Evolutionary conservation across 2,888 invertebrate genomes (phyloP).

Genomic region (Drosophila setosimentum): DNA sequence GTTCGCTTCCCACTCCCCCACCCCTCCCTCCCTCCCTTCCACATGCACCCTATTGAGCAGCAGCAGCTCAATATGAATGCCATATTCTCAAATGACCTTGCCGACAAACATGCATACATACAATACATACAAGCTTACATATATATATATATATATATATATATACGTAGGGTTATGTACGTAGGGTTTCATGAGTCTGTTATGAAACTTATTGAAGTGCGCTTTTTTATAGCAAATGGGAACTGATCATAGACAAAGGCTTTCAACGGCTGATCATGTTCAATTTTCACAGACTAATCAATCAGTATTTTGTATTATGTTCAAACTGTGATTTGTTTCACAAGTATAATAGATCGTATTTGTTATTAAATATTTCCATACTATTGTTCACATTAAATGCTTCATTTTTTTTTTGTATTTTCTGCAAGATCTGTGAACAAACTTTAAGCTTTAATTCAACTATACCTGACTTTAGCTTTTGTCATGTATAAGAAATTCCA

Average conservation of each 20-base stretch:
- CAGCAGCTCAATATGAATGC: conserved; percentile 40
- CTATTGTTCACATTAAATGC: neutral
- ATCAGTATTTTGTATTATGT: neutral
- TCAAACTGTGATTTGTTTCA: neutral
- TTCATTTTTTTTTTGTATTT: neutral
- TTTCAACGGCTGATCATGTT: conserved; percentile 1
- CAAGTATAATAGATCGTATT: neutral
- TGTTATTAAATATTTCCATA: neutral
- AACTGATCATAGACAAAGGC: conserved; percentile 15
- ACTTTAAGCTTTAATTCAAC: neutral
- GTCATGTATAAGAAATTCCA: conserved; percentile 27
- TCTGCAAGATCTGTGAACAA: neutral
- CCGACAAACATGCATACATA: conserved; percentile 7
- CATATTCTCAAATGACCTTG: conserved; percentile 49
- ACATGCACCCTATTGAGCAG: neutral
- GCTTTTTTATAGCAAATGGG: conserved; percentile 14
- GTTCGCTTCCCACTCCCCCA: neutral
- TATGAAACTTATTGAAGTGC: conserved; percentile 31
- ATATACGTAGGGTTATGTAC: conserved; percentile 15
- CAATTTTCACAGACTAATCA: neutral
- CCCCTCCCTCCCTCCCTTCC: neutral
- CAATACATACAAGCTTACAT: no score
- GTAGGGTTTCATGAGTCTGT: conserved; percentile 34
- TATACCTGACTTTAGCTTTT: conserved; percentile 7
- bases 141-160: neutral